A percentile compares a stretch with the other conserved stretches of the same genome.
phyloP scores from a whole-genome alignment of 1,140 invertebrate species.

The Brachionus calyciflorus region DNA sequence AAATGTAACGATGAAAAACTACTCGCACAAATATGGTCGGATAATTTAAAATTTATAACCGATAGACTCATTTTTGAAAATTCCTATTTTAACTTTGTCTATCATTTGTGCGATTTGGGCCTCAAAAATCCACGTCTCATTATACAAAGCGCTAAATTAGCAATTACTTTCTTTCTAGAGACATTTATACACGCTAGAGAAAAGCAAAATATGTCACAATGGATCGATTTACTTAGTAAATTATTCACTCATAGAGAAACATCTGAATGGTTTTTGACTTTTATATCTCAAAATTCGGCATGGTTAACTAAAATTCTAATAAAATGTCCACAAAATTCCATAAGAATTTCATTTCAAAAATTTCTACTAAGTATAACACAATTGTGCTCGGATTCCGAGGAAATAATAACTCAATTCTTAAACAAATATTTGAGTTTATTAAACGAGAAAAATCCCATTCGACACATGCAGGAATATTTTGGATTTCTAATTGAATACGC shows the following conservation, averaged over 20 bases:
- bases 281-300: not conserved
- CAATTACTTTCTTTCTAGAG: slow-evolving; percentile 29
- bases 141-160: not conserved
- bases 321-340: slow-evolving; percentile 16
- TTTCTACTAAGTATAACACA: not conserved
- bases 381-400: not conserved
- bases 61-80: slow-evolving; percentile 4
- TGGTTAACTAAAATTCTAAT: slow-evolving; percentile 1
- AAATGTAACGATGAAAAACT: not conserved
- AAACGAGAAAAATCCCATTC: slow-evolving; percentile 60
- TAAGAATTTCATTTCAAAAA: slow-evolving; percentile 15
- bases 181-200: slow-evolving; percentile 36
- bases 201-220: not conserved
- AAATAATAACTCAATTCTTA: not conserved
- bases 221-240: slow-evolving; percentile 5
- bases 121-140: not conserved
- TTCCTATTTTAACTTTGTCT: slow-evolving; percentile 26
- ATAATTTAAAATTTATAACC: slow-evolving; percentile 18
- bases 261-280: not conserved
- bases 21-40: not conserved
- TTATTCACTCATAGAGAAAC: not conserved
- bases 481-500: slow-evolving; percentile 85
- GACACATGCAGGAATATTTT: slow-evolving; percentile 87
- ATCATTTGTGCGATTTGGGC: not conserved
- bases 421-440: not conserved